Conservation (phyloP, 2,888 invertebrate species). For the Andrena dorsata region DNA sequence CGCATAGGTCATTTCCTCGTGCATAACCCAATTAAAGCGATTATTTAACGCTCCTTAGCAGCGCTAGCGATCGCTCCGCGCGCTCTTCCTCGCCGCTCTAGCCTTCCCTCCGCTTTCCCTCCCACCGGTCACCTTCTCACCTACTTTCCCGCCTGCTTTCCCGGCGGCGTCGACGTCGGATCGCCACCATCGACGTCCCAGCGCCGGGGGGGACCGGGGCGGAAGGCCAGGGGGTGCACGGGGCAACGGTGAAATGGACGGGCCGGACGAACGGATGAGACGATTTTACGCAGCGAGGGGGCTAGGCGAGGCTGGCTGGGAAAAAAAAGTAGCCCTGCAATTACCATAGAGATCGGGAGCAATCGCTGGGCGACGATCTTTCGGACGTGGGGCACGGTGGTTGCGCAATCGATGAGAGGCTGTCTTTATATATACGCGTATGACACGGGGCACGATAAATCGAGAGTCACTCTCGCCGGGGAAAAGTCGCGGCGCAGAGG, state of each 20-base stretch:
- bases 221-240: constrained; percentile 33
- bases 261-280: neutral
- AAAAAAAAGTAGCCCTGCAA: neutral
- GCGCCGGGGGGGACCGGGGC: neutral
- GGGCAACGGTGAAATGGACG: constrained; percentile 32
- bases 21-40: constrained; percentile 83
- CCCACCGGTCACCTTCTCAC: constrained; percentile 47
- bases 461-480: constrained; percentile 16
- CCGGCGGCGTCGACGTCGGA: constrained; percentile 11
- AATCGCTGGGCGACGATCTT: neutral
- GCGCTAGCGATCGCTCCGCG: neutral
- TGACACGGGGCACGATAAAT: constrained; percentile 35
- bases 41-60: constrained; percentile 79
- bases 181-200: neutral
- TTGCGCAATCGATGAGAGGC: constrained; percentile 35
- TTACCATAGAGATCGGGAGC: neutral
- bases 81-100: neutral
- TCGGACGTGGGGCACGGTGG: neutral
- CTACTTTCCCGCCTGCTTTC: constrained; percentile 53
- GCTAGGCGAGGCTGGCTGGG: neutral
- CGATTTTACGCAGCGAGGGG: too few species aligned
- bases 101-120: neutral
- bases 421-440: neutral
- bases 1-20: constrained; percentile 83
- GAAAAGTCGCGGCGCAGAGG: constrained; percentile 31